Evolutionary conservation across 2,797 vertebrate genomes (phyloP), one percentile per base, ranked within the genome.

Genomic region (Channa striata): DNA sequence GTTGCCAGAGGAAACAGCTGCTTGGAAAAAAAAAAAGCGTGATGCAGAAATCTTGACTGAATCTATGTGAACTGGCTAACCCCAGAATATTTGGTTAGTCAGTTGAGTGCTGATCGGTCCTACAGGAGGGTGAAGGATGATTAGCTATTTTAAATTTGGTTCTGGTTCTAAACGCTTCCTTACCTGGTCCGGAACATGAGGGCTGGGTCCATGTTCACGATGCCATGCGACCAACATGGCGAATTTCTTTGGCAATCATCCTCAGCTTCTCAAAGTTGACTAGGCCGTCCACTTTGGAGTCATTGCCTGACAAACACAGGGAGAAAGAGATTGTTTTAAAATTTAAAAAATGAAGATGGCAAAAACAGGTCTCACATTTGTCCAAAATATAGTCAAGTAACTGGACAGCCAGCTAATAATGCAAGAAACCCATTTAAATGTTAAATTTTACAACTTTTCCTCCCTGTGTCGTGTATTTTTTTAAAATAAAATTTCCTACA

Each of bases 211-310:
- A 99, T 98, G 91, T 99, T 99, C 40, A 99, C 97, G 98, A 98
- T 0, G 97, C 98, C 98, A 99, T 98, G 80, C 98, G 95, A 14
- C 98, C 98, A 0, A 99, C 98, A 0, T 99, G 98, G 34, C 98
- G 95, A 20, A 99, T 99, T 92, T 99, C 98, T 93, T 99, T 99
- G 5, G 98, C 98, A 40, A 99, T 99, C 98, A 99, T 99, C 79
- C 98, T 93, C 74, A 99, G 93, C 91, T 99, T 99, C 92, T 99
- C 98, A 82, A 99, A 99, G 91, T 99, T 99, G 60, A 99, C 96
- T 85, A 99, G 88, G 36, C 98, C 98, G 2, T 99, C 98, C 61
- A 99, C 98, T 85, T 99, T 99, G 0, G 98, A 99, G 90, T 99
- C 98, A 44, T 99, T 99, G 61, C 98, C 98, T 99, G 23, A 25